Conservation (phyloP, 2,888 invertebrate genomes). For the Cephus spinipes region DNA sequence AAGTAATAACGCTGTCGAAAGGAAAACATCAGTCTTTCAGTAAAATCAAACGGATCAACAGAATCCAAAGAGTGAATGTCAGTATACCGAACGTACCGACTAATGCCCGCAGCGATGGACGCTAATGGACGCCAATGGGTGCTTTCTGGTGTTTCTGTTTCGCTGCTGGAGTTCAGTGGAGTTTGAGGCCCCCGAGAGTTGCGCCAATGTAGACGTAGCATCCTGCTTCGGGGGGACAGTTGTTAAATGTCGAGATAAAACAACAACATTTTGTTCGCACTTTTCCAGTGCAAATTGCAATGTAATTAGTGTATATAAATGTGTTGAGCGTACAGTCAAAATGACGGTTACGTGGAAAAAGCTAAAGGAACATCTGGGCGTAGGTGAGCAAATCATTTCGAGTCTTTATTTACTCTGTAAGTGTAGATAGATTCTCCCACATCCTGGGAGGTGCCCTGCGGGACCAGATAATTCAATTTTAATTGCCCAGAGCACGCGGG, state of each 20-base stretch:
- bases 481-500: background rate
- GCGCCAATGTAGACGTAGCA: conserved; percentile 27
- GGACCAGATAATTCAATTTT: conserved; percentile 11
- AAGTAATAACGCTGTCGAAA: too few species aligned
- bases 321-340: conserved; percentile 29
- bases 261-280: conserved; percentile 35
- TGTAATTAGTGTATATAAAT: conserved; percentile 45
- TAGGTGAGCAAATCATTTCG: conserved; percentile 46
- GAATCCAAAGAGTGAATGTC: background rate
- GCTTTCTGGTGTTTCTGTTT: background rate
- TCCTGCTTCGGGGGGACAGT: conserved; percentile 40
- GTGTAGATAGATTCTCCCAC: conserved; percentile 32
- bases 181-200: conserved; percentile 9
- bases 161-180: background rate
- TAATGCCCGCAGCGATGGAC: background rate
- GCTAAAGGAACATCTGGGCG: conserved; percentile 50
- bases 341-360: conserved; percentile 49
- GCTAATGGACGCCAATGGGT: background rate
- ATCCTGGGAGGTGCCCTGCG: conserved; percentile 57
- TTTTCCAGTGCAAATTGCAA: conserved; percentile 38
- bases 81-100: background rate
- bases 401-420: conserved; percentile 13
- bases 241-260: conserved; percentile 50
- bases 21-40: background rate
- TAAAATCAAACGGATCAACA: background rate